Percentiles rank a stretch among this genome's conserved stretches.
Evolutionary conservation across 2,797 vertebrate species (phyloP).

Genomic region (Gadopsis bispinosus): DNA sequence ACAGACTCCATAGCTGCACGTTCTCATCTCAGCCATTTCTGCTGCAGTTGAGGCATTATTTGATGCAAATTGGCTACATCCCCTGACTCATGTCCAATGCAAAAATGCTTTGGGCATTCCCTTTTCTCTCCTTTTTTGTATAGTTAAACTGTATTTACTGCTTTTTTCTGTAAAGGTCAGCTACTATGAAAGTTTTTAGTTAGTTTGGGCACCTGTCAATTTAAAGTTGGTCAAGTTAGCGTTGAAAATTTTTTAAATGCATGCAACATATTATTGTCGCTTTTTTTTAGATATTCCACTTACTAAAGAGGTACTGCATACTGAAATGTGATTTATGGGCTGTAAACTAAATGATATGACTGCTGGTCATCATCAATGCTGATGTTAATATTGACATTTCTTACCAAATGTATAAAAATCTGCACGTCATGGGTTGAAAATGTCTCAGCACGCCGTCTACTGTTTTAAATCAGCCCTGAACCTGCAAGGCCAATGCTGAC

Average conservation of each 20-base stretch:
- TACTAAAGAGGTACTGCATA: background rate
- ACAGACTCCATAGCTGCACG: constrained; percentile 4
- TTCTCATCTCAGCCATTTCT: constrained; percentile 38
- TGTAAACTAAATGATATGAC: too few species aligned
- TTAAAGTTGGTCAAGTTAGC: background rate
- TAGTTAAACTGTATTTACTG: background rate
- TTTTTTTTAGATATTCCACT: constrained; percentile 25
- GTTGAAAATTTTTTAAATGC: constrained; percentile 8
- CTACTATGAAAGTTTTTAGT: constrained; percentile 6
- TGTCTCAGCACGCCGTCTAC: too few species aligned
- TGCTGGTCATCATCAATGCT: too few species aligned
- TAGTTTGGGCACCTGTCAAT: constrained; percentile 10
- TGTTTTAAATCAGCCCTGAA: too few species aligned
- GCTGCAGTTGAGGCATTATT: constrained; percentile 3
- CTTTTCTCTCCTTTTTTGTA: background rate
- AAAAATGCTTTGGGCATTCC: background rate
- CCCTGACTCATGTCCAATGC: background rate
- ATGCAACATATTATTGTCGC: background rate
- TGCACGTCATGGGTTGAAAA: too few species aligned
- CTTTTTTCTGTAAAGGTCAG: background rate
- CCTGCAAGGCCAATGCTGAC: too few species aligned
- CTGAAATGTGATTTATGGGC: too few species aligned
- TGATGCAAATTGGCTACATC: constrained; percentile 4
- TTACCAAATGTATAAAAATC: too few species aligned
- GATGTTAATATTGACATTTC: too few species aligned